Percentiles rank a stretch among this genome's conserved stretches.
phyloP scores from a whole-genome alignment of 1,140 invertebrate species.

The Zaprionus kolodkinae region DNA sequence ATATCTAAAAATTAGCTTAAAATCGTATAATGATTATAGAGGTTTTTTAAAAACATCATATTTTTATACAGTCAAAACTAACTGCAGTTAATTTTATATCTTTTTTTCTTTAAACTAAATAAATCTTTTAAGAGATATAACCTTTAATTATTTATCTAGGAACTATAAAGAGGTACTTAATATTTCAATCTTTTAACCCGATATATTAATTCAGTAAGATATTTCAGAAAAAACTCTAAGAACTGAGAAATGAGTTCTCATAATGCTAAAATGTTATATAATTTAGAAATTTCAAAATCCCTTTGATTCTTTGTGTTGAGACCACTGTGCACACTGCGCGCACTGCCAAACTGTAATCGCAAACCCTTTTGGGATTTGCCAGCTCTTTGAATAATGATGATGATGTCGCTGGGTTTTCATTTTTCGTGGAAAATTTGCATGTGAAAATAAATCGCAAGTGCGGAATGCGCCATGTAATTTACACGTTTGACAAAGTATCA shows the following conservation, averaged over 20 bases:
- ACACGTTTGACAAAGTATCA: conserved; percentile 82
- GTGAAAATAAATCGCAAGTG: conserved; percentile 61
- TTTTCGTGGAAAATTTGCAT: conserved; percentile 72
- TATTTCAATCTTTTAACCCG: no score
- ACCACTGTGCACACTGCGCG: neutral
- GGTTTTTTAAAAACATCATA: no score
- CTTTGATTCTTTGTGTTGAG: neutral
- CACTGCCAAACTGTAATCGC: conserved; percentile 12
- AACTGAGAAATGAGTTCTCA: no score
- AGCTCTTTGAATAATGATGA: conserved; percentile 79
- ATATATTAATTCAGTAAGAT: no score
- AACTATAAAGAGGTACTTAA: no score
- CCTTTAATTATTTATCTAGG: no score
- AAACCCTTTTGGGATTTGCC: conserved; percentile 74
- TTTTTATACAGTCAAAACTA: no score
- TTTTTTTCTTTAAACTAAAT: neutral
- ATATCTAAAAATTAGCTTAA: no score
- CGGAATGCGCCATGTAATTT: conserved; percentile 79
- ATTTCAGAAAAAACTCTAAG: no score
- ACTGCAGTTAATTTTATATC: no score
- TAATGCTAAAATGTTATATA: neutral
- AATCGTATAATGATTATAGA: no score
- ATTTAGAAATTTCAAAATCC: neutral
- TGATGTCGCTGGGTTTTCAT: conserved; percentile 54
- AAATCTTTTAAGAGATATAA: neutral